Conservation (phyloP, 2,888 invertebrate genomes). For the Nephrocerus scutellatus region DNA sequence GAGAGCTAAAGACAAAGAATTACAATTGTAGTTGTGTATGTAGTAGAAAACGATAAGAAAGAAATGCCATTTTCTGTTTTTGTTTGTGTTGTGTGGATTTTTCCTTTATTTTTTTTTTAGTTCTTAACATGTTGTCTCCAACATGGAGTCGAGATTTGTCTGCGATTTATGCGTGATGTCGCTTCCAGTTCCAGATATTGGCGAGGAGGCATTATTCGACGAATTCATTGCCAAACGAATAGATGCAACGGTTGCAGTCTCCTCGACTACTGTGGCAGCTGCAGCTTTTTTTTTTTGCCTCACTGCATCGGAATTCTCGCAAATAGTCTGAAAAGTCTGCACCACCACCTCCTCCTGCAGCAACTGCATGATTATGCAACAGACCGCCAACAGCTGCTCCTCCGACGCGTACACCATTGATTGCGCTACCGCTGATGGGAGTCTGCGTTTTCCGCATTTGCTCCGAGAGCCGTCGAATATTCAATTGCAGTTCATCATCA, state of each 20-base stretch:
- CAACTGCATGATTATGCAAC: too few relatives aligned
- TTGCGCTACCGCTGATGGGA: constrained; percentile 17
- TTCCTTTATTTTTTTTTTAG: background rate
- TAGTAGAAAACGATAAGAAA: too few relatives aligned
- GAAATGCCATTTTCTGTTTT: background rate
- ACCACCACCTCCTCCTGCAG: constrained; percentile 11
- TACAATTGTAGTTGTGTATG: too few relatives aligned
- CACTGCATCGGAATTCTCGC: constrained; percentile 29
- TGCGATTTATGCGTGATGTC: constrained; percentile 26
- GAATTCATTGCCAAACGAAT: constrained; percentile 6
- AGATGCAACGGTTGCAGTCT: too few relatives aligned
- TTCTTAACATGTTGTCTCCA: constrained; percentile 45
- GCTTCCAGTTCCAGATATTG: constrained; percentile 18
- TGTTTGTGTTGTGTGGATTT: background rate
- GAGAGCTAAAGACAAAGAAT: too few relatives aligned
- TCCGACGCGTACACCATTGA: too few relatives aligned
- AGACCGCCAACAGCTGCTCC: too few relatives aligned
- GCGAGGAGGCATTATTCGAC: constrained; percentile 18
- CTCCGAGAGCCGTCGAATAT: constrained; percentile 43
- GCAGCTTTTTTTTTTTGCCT: constrained; percentile 29
- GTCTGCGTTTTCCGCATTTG: constrained; percentile 32
- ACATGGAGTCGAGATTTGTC: constrained; percentile 36
- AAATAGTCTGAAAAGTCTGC: constrained; percentile 32
- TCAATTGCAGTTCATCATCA: constrained; percentile 41
- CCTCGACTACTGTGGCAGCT: constrained; percentile 11